A percentile compares a stretch with the other conserved stretches of the same genome.
These are phyloP conservation scores for Brachypodius melanocephalos DNA, from an alignment of 2,113 vertebrate genomes.

Conservation along the genomic window DNA sequence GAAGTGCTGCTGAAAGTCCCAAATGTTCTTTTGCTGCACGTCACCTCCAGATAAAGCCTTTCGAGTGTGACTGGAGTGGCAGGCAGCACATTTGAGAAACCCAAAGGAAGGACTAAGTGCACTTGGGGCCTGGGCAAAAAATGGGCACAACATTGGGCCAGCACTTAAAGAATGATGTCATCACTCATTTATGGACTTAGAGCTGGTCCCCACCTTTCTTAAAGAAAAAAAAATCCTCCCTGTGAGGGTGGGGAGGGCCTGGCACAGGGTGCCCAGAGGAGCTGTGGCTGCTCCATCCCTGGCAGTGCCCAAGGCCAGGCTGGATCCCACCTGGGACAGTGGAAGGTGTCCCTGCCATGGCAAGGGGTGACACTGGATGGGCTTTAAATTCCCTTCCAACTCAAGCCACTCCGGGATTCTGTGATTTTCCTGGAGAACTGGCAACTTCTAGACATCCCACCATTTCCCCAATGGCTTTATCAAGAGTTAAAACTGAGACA, in stretches of 20 bases:
- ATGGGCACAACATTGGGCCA: fast-evolving
- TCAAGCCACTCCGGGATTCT: background rate
- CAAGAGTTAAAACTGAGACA: background rate
- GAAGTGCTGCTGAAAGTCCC: background rate
- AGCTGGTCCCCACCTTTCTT: background rate
- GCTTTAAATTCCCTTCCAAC: background rate
- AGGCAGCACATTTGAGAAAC: background rate
- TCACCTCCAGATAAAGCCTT: background rate
- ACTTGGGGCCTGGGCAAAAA: background rate
- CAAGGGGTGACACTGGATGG: background rate
- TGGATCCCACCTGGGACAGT: fast-evolving
- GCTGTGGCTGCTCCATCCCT: background rate
- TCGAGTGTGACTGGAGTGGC: background rate
- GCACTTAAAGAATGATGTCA: background rate
- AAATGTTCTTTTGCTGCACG: background rate
- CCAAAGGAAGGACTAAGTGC: background rate
- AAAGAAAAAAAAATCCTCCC: background rate
- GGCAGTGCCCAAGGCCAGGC: background rate
- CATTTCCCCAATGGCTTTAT: fast-evolving
- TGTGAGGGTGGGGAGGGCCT: background rate
- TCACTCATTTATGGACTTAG: background rate
- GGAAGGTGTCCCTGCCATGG: background rate
- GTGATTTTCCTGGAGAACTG: background rate
- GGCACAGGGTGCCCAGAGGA: background rate
- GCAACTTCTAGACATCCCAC: background rate